Base-by-base conservation (phyloP, 64 coral and sea anemone genomes). In the Catalaphyllia jardinei region DNA sequence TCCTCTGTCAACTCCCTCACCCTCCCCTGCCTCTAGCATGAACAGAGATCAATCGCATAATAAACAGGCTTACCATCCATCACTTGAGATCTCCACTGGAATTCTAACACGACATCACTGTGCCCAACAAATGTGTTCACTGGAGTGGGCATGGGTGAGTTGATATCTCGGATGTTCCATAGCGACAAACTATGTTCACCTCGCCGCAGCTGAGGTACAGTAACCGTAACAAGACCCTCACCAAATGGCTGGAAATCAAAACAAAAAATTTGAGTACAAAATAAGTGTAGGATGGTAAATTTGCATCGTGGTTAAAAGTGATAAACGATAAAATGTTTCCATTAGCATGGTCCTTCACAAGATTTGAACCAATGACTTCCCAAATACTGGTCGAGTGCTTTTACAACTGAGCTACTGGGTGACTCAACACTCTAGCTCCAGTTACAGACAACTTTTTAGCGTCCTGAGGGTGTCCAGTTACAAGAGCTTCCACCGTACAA, bases 81-180 rank as follows among this genome's bases (percentile, higher is more conserved):
- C 27, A 50, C 77, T 64, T 89, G 95, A 22, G 92, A 93, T 71
- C 95, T 97, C 95, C 95, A 97, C 18, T 93, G 95, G 52, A 97
- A 97, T 20, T 97, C 95, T 29, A 97, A 69, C 31, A 97, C 88
- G 6, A 97, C 92, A 60, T 94, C 91, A 77, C 75, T 94, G 78
- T 97, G 95, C 11, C 95, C 95, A 59, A 89, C 91, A 79, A 97
- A 93, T 1, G 95, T 94, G 61, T 97, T 92, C 10, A 93, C 95
- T 35, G 91, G 91, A 18, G 89, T 71, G 20, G 94, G 78, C 39
- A 90, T 86, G 30, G 92, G 80, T 7, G 92, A 86, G 31, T 84
- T 93, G 24, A 97, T 78, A 72, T 97, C 62, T 20, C 82, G 80
- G 57, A 88, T 90, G 88, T 96, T 97, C 95, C 95, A 97, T 13